Evolutionary conservation across 2,888 invertebrate species (phyloP), one percentile per base, ranked within the genome.

Genomic region (Drosophila nigritarsus): DNA sequence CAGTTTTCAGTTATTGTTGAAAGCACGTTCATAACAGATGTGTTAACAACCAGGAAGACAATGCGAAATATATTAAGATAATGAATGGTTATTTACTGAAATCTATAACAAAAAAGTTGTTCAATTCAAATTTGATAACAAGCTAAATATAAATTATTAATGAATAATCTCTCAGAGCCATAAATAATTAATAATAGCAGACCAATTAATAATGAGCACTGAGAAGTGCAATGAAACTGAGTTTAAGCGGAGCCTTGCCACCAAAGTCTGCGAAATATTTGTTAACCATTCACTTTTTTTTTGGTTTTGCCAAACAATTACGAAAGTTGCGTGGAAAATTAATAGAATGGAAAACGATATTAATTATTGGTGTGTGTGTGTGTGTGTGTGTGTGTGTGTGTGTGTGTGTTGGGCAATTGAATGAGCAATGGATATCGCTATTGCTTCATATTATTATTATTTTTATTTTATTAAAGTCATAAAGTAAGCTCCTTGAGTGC

Each of bases 341-440:
- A 85, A 75, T 85, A 89, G 90, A 85, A 85, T 85, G 85, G 85
- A 85, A 85, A 85, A 70, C 59, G 38, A 53, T 36, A 71, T 58
- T 30, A 58, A 54, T 49, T 64, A 24, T n/a, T n/a, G 24, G 18
- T n/a, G 7, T 24, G 9, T 42, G 30, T 30, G 15, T 60, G 58
- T n/a, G n/a, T n/a, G n/a, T n/a, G n/a, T n/a, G n/a, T n/a, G n/a
- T n/a, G 18, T n/a, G 7, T 24, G 9, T 42, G 30, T 30, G 15
- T 71, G 9, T 42, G 30, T 30, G 15, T 60, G 58, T 71, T 80
- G 42, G 50, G 63, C 66, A 78, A 80, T 72, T 34, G 32, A 66
- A 71, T 80, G 58, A 51, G 66, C 72, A 80, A 67, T 29, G 45
- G n/a, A 36, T 60, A 48, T 20, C 32, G 53, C 58, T 58, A 42